Conservation (phyloP, 2,113 vertebrate genomes). For the Amphilophus citrinellus region DNA sequence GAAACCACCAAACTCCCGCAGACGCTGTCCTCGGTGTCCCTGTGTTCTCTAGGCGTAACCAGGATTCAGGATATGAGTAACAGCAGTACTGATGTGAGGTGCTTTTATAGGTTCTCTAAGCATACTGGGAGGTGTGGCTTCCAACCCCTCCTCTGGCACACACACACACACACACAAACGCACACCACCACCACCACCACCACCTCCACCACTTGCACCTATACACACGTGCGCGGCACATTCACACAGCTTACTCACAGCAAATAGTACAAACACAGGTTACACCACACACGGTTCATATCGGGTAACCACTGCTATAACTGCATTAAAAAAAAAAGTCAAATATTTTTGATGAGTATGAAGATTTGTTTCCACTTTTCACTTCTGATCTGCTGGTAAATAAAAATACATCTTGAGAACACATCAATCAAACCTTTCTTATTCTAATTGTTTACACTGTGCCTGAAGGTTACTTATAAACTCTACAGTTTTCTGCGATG, state of each 20-base stretch:
- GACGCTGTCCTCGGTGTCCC: slow-evolving; percentile 29
- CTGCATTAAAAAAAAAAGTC: not conserved
- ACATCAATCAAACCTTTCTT: not conserved
- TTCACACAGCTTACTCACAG: not conserved
- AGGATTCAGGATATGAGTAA: slow-evolving; percentile 45
- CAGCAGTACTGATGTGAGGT: not conserved
- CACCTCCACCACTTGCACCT: not conserved
- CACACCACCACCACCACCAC: slow-evolving; percentile 6
- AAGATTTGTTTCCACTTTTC: not conserved
- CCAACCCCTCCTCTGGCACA: not conserved
- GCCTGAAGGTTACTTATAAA: not conserved
- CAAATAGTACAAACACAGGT: slow-evolving; percentile 3
- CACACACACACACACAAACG: not conserved
- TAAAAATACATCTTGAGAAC: not conserved
- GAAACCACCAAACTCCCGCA: not conserved
- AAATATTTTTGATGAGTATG: not conserved
- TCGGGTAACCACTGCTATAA: too few species aligned
- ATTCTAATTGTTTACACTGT: not conserved
- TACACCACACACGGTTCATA: not conserved
- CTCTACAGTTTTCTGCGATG: not conserved
- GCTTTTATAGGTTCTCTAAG: slow-evolving; percentile 38
- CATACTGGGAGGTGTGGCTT: slow-evolving; percentile 53
- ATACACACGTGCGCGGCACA: not conserved
- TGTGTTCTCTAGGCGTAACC: not conserved
- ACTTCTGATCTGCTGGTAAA: not conserved